Evolutionary conservation across 1,140 invertebrate species (phyloP).

Genomic region (Hyposmocoma kahamanoa): DNA sequence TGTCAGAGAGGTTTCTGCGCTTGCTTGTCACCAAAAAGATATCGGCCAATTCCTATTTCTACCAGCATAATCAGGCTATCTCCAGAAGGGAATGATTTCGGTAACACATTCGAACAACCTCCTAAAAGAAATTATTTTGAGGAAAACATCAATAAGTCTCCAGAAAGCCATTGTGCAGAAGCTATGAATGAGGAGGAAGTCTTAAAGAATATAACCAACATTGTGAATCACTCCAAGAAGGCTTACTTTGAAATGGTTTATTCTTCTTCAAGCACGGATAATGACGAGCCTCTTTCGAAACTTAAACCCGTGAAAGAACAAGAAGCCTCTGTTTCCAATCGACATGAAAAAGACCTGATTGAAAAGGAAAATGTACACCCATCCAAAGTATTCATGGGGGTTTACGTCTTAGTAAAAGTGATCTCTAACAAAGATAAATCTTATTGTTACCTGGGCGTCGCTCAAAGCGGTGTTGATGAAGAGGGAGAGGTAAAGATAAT

Average conservation of each 20-base stretch:
- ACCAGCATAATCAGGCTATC: no score
- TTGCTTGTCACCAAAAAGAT: no score
- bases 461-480: not conserved
- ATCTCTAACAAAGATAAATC: not conserved
- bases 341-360: not conserved
- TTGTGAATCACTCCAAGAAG: not conserved
- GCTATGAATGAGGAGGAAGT: not conserved
- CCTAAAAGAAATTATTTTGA: no score
- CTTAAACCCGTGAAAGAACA: not conserved
- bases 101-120: no score
- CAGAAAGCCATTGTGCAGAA: not conserved
- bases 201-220: not conserved
- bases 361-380: conserved; percentile 1
- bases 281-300: not conserved
- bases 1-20: no score
- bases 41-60: no score
- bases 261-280: no score
- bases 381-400: not conserved
- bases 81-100: no score
- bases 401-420: conserved; percentile 1
- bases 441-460: not conserved
- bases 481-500: not conserved
- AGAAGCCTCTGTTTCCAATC: not conserved
- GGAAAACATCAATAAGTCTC: no score
- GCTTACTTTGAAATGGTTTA: no score